Conservation (phyloP, 2,888 invertebrate species). For the Xestia xanthographa region DNA sequence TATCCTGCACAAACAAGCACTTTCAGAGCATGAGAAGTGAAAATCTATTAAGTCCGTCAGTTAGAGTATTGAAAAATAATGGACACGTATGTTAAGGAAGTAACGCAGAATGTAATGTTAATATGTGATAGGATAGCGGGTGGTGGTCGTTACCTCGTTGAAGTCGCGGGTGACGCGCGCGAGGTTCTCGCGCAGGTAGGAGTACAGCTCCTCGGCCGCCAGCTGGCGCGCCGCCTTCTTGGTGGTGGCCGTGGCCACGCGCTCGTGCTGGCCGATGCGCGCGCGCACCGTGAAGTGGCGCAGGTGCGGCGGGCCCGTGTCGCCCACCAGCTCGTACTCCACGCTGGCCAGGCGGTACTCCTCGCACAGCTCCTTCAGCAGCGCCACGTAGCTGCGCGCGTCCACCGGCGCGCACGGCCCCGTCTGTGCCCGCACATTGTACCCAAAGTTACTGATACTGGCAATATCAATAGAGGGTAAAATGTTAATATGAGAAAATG, state of each 20-base stretch:
- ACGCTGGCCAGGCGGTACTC: conserved; percentile 88
- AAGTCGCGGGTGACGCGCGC: conserved; percentile 80
- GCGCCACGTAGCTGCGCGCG: conserved; percentile 80
- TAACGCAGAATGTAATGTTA: no score
- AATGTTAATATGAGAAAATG: background rate
- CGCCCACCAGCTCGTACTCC: conserved; percentile 89
- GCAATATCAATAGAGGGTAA: background rate
- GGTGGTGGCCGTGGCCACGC: conserved; percentile 90
- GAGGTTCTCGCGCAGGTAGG: conserved; percentile 81
- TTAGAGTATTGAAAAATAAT: no score
- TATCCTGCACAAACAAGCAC: no score
- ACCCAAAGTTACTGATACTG: no score
- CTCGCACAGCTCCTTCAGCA: conserved; percentile 87
- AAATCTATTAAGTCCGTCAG: no score
- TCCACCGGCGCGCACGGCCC: conserved; percentile 38
- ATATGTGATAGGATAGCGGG: no score
- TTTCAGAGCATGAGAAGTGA: no score
- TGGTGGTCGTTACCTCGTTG: conserved; percentile 76
- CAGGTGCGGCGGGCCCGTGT: conserved; percentile 92
- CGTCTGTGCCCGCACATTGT: background rate
- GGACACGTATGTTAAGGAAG: no score
- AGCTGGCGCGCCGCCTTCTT: conserved; percentile 92
- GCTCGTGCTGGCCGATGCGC: conserved; percentile 87
- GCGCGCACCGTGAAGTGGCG: conserved; percentile 91
- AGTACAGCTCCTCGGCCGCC: conserved; percentile 88